phyloP scores from a whole-genome alignment of 2,888 invertebrate genomes.

The Dexiosoma caninum region DNA sequence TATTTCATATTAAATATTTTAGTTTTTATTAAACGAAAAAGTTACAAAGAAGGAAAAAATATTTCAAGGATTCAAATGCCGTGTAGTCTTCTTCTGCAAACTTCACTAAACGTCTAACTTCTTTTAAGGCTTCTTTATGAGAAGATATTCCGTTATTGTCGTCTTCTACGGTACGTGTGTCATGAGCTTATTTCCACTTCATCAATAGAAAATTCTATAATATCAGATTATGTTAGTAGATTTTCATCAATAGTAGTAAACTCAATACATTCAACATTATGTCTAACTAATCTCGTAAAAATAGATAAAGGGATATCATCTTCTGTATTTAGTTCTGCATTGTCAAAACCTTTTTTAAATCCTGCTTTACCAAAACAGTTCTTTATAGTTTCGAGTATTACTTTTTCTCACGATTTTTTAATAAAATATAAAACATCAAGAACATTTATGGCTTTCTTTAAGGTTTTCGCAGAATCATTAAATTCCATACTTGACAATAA shows the following conservation, averaged over 20 bases:
- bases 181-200: not conserved
- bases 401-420: constrained; percentile 43
- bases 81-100: not conserved
- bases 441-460: constrained; percentile 29
- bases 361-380: constrained; percentile 44
- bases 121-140: constrained; percentile 2
- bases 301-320: too few species aligned
- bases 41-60: not conserved
- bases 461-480: not conserved
- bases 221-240: too few species aligned
- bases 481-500: not conserved
- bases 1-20: too few species aligned
- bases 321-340: too few species aligned
- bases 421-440: constrained; percentile 42
- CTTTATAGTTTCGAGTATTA: constrained; percentile 37
- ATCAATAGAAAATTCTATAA: too few species aligned
- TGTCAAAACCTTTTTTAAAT: too few species aligned
- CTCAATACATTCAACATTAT: too few species aligned
- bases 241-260: too few species aligned
- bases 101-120: constrained; percentile 10
- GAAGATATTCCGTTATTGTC: constrained; percentile 21
- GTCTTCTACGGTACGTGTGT: not conserved
- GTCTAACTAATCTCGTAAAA: too few species aligned
- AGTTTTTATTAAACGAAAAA: not conserved
- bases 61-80: too few species aligned